Conservation (phyloP, 2,888 invertebrate species). For the Eristalis tenax region DNA sequence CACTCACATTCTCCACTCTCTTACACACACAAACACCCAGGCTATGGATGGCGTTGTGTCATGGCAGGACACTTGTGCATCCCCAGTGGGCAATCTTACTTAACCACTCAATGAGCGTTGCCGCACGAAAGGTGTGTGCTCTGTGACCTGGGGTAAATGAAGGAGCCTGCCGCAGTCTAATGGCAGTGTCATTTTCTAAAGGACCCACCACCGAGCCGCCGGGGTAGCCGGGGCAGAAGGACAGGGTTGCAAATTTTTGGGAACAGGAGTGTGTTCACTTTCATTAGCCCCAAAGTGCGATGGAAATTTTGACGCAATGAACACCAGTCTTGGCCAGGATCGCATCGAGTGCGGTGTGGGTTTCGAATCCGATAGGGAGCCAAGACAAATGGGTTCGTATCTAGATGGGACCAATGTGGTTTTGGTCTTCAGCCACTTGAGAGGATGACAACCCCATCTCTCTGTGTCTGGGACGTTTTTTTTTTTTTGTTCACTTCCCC, state of each 20-base stretch:
- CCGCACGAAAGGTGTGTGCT: conserved; percentile 10
- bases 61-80: conserved; percentile 42
- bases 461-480: conserved; percentile 35
- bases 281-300: conserved; percentile 10
- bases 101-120: conserved; percentile 61
- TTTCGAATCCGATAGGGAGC: conserved; percentile 48
- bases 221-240: neutral
- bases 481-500: conserved; percentile 10
- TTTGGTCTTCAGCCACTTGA: conserved; percentile 44
- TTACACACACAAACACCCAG: neutral
- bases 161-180: conserved; percentile 54
- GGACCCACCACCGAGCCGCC: conserved; percentile 28
- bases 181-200: conserved; percentile 62
- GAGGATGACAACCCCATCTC: conserved; percentile 11
- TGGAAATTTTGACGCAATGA: conserved; percentile 33
- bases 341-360: neutral
- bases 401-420: neutral
- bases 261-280: conserved; percentile 34
- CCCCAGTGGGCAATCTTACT: conserved; percentile 59
- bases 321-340: conserved; percentile 33
- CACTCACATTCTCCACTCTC: conserved; percentile 30
- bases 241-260: conserved; percentile 10
- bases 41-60: conserved; percentile 1
- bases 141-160: conserved; percentile 41
- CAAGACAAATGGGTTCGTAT: conserved; percentile 23